phyloP scores from a whole-genome alignment of 2,888 invertebrate genomes.

The Hydropsyche betteni region DNA sequence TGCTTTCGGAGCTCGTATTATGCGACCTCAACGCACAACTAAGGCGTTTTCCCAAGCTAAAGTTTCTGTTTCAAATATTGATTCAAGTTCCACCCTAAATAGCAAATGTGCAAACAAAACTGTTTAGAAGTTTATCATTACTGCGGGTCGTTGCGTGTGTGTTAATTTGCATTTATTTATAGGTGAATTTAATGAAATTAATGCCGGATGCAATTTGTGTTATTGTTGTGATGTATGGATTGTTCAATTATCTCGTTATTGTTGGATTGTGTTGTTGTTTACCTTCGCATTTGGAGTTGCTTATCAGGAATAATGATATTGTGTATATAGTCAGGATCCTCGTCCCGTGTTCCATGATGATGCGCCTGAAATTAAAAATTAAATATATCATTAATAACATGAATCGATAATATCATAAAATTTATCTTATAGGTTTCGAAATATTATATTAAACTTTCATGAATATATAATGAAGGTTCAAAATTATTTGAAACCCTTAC shows the following conservation, averaged over 20 bases:
- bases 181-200: no score
- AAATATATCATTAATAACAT: background rate
- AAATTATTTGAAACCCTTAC: no score
- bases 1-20: no score
- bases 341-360: slow-evolving; percentile 1
- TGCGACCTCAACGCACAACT: no score
- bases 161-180: no score
- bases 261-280: background rate
- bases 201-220: no score
- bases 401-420: no score
- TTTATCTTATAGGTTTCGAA: no score
- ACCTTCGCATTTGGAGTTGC: slow-evolving; percentile 22
- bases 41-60: background rate
- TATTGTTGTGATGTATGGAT: no score
- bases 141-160: background rate
- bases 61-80: slow-evolving; percentile 12
- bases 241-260: no score
- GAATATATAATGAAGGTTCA: no score
- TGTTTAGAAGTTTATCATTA: background rate
- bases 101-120: slow-evolving; percentile 17
- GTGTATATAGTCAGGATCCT: background rate
- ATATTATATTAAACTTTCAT: no score
- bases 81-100: background rate
- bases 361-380: background rate
- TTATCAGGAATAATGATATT: background rate